These are phyloP conservation scores for Lampris incognitus DNA, from an alignment of 2,113 vertebrate genomes.

Conservation along the genomic window DNA sequence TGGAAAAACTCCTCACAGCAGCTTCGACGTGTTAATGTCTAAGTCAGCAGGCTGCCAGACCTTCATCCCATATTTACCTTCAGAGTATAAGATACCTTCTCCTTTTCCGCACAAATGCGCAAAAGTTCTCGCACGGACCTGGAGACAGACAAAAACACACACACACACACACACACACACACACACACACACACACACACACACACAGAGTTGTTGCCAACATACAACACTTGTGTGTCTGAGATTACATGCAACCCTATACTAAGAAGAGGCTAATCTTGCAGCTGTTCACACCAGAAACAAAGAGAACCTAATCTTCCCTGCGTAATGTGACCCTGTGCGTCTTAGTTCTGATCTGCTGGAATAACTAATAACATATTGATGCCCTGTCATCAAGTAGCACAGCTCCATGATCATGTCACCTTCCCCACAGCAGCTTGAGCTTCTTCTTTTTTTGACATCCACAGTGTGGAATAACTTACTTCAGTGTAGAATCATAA, in stretches of 20 bases:
- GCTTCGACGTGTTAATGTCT: too few species aligned
- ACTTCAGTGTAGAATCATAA: too few species aligned
- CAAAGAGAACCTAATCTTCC: slow-evolving; percentile 6
- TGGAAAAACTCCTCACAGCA: too few species aligned
- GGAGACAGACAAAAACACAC: slow-evolving; percentile 16
- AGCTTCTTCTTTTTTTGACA: too few species aligned
- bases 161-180: not conserved
- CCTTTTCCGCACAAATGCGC: slow-evolving; percentile 69
- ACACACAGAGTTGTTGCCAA: not conserved
- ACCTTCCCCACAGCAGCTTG: slow-evolving; percentile 46
- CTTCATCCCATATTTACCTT: slow-evolving; percentile 57
- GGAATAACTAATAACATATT: slow-evolving; percentile 31
- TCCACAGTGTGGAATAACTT: too few species aligned
- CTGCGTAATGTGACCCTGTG: slow-evolving; percentile 35
- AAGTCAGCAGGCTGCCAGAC: too few species aligned
- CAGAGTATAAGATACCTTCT: slow-evolving; percentile 69
- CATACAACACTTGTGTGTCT: not conserved
- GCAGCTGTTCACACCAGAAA: not conserved
- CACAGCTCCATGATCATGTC: slow-evolving; percentile 18
- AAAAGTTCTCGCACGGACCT: slow-evolving; percentile 77
- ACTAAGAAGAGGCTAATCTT: not conserved
- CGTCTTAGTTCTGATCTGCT: not conserved
- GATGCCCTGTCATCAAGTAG: slow-evolving; percentile 11
- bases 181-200: not conserved
- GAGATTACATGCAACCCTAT: not conserved